Percentiles rank a stretch among this genome's conserved stretches.
Evolutionary conservation across 2,888 invertebrate genomes (phyloP).

Genomic region (Pseudococcus viburni): DNA sequence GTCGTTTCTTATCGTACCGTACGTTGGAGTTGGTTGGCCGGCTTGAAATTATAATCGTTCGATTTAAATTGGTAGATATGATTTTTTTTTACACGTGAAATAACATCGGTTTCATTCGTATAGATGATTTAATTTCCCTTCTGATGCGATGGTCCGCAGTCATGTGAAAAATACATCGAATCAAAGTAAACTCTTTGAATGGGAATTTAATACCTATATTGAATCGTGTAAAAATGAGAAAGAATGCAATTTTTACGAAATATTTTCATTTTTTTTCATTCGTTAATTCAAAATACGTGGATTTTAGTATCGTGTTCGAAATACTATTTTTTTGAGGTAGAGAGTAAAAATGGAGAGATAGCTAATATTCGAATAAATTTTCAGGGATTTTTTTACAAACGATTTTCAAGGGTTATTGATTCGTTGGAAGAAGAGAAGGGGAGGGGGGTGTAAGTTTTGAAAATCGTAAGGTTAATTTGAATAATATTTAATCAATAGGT

Average conservation of each 20-base stretch:
- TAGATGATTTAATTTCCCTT: not conserved
- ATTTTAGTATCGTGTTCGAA: not conserved
- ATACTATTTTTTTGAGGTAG: not conserved
- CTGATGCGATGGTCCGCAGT: not conserved
- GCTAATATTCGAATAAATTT: too few relatives aligned
- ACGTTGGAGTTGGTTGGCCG: not conserved
- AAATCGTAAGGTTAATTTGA: too few relatives aligned
- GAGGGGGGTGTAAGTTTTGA: too few relatives aligned
- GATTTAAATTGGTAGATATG: not conserved
- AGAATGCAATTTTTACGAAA: too few relatives aligned
- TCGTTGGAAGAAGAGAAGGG: too few relatives aligned
- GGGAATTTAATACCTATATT: not conserved
- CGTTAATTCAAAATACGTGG: not conserved
- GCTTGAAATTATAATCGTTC: not conserved
- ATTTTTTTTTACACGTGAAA: constrained; percentile 6
- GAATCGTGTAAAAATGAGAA: not conserved
- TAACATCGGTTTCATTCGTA: not conserved
- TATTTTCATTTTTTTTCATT: not conserved
- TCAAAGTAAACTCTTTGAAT: not conserved
- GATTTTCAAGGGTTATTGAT: too few relatives aligned
- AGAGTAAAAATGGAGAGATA: not conserved
- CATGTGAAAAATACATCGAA: not conserved
- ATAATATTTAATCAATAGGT: too few relatives aligned
- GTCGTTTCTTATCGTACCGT: not conserved
- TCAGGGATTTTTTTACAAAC: too few relatives aligned